These are phyloP conservation scores for Drosophila koepferae DNA, from an alignment of 2,888 invertebrate genomes.

Conservation along the genomic window DNA sequence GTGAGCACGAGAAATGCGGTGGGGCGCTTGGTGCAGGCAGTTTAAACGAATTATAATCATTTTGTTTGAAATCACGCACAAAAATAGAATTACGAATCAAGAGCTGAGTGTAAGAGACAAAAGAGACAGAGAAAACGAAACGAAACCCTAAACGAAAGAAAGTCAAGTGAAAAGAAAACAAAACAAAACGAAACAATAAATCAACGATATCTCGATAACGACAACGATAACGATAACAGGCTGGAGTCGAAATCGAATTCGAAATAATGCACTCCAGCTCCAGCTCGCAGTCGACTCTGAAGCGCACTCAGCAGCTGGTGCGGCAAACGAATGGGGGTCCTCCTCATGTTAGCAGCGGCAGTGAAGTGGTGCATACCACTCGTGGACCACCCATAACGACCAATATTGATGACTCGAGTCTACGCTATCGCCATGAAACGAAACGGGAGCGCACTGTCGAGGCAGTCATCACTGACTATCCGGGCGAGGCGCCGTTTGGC, in stretches of 20 bases:
- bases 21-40: constrained; percentile 8
- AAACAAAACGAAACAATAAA: constrained; percentile 47
- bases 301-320: constrained; percentile 75
- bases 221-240: constrained; percentile 38
- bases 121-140: constrained; percentile 11
- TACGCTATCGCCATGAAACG: constrained; percentile 86
- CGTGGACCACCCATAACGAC: constrained; percentile 89
- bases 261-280: constrained; percentile 70
- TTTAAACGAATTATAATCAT: constrained; percentile 56
- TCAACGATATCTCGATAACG: constrained; percentile 38
- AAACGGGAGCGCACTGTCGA: constrained; percentile 87
- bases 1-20: constrained; percentile 53
- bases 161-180: constrained; percentile 25
- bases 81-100: constrained; percentile 64
- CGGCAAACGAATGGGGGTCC: constrained; percentile 63
- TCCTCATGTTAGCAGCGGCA: constrained; percentile 70
- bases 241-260: constrained; percentile 36
- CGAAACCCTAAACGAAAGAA: constrained; percentile 34
- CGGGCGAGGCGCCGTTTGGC: constrained; percentile 65
- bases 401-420: constrained; percentile 85
- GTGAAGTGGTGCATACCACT: constrained; percentile 72
- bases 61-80: constrained; percentile 68
- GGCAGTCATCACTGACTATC: constrained; percentile 86
- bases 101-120: constrained; percentile 5
- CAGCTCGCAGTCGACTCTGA: constrained; percentile 75